phyloP scores from a whole-genome alignment of 2,113 vertebrate species.

The Hipposideros armiger region DNA sequence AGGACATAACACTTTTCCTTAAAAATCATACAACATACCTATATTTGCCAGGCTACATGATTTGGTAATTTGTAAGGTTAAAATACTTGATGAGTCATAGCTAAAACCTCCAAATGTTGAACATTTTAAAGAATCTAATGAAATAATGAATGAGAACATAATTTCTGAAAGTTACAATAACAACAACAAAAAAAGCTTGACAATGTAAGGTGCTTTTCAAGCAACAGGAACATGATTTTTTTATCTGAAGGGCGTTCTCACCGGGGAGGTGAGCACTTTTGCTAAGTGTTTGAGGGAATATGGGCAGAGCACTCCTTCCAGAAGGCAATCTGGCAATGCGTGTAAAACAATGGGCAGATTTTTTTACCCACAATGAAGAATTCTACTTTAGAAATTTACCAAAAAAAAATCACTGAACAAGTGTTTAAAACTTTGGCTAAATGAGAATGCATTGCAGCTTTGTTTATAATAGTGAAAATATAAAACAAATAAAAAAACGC shows the following conservation, averaged over 20 bases:
- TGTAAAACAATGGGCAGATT: not conserved
- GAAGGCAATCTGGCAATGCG: not conserved
- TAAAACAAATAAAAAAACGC: not conserved
- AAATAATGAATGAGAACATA: slow-evolving; percentile 25
- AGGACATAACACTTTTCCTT: not conserved
- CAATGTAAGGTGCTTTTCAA: not conserved
- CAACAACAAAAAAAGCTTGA: not conserved
- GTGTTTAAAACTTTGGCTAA: slow-evolving; percentile 27
- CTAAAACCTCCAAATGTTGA: slow-evolving; percentile 25
- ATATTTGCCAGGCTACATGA: not conserved
- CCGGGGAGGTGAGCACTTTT: not conserved
- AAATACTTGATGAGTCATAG: slow-evolving; percentile 9
- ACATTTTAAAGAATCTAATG: not conserved
- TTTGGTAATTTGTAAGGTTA: slow-evolving; percentile 53
- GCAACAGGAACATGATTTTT: not conserved
- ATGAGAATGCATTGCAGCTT: not conserved
- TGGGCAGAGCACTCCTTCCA: not conserved
- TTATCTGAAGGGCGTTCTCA: not conserved
- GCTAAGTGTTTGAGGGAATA: not conserved
- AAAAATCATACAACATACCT: not conserved
- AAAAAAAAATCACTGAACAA: not conserved
- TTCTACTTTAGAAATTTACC: slow-evolving; percentile 51
- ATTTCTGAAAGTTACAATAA: slow-evolving; percentile 29
- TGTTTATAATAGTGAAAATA: not conserved
- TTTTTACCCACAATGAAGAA: slow-evolving; percentile 19